Base-by-base conservation (phyloP, 2,888 invertebrate genomes). In the Ypsolopha scabrella region DNA sequence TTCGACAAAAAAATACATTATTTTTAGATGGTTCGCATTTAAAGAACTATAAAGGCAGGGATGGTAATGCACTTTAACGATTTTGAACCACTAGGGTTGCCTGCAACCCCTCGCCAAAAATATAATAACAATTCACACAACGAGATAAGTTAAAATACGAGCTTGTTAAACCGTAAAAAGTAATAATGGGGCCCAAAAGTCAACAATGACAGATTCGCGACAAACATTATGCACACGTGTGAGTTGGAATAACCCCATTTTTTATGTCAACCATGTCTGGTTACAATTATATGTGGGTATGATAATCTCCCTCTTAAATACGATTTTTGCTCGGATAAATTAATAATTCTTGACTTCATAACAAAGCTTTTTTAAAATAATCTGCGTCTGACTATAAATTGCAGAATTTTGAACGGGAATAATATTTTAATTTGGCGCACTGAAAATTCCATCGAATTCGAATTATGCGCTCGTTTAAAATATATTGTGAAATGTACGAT, bases 151-250 rank as follows among this genome's bases (percentile, higher is more conserved):
- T 78, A 82, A 76, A 82, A 79, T 79, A 80, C 80, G 78, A 79
- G 82, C 78, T 81, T 81, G 85, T 85, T 85, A 85, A 83, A 82
- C 80, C 83, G 85, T 85, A 82, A 86, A 85, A 82, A 79, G 81
- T 80, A 80, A 82, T 83, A 83, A 79, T 80, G 67, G 81, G 80
- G 78, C 67, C 63, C 60, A 65, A 75, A 75, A 85, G 83, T 85
- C 86, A 85, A 86, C 86, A 86, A 79, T 70, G 68, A 70, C 70
- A 67, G 65, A 68, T 70, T 64, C 64, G 67, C 67, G 62, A 61
- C 57, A 36, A 65, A 67, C 71, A 72, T 76, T 73, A 79, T 79
- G 72, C 75, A 75, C 74, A 73, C 70, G 65, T 64, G 65, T 66
- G 60, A 60, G 65, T 56, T 2, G 57, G 54, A 61, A 60, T 36